Conservation (phyloP, 2,797 vertebrate genomes). For the Gymnodraco acuticeps region DNA sequence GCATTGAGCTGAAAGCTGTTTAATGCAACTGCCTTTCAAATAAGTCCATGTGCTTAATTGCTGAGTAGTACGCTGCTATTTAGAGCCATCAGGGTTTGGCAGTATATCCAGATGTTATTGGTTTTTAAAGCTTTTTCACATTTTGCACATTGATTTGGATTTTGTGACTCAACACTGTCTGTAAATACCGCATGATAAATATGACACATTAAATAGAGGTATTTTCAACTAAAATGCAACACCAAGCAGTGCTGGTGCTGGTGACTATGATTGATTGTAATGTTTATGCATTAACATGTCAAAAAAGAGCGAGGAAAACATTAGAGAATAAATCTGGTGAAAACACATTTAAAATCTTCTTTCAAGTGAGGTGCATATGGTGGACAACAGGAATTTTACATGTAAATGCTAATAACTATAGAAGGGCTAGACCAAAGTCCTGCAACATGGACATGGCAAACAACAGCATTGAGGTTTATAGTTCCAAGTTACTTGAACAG, state of each 20-base stretch:
- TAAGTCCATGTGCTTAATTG: slow-evolving; percentile 21
- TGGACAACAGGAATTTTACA: background rate
- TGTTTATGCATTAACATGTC: no score
- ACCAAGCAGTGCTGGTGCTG: no score
- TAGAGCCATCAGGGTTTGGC: background rate
- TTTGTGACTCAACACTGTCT: slow-evolving; percentile 6
- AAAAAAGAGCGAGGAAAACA: background rate
- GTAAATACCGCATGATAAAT: background rate
- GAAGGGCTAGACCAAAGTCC: background rate
- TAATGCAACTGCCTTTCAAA: slow-evolving; percentile 39
- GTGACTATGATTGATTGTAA: background rate
- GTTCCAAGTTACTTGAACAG: no score
- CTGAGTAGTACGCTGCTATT: slow-evolving; percentile 32
- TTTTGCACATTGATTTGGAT: slow-evolving; percentile 12
- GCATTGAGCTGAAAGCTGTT: slow-evolving; percentile 49
- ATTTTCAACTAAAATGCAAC: no score
- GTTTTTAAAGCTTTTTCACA: slow-evolving; percentile 1
- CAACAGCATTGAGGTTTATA: no score
- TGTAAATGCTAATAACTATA: background rate
- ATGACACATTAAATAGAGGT: no score
- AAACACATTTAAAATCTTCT: no score
- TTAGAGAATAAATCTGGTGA: background rate
- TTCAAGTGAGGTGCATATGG: no score
- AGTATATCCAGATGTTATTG: slow-evolving; percentile 3
- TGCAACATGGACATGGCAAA: no score